Percentiles rank a stretch among this genome's conserved stretches.
Evolutionary conservation across 2,113 vertebrate genomes (phyloP).

Genomic region (Pontoporia blainvillei): DNA sequence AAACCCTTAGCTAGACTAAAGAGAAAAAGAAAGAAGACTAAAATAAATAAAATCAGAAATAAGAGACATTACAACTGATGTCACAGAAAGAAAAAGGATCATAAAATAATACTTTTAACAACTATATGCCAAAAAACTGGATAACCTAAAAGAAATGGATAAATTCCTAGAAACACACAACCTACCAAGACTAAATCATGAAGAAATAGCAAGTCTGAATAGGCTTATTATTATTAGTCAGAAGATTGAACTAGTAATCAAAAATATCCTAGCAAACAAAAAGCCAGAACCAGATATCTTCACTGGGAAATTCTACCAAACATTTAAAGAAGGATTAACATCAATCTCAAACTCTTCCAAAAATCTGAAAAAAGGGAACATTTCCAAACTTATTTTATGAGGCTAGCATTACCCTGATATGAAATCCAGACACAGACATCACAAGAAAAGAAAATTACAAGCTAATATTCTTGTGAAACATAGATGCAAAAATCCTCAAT

Average conservation of each 20-base stretch:
- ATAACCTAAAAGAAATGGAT: not conserved
- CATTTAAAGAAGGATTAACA: not conserved
- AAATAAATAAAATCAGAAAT: not conserved
- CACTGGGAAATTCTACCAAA: not conserved
- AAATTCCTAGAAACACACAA: not conserved
- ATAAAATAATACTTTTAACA: not conserved
- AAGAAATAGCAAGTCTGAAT: not conserved
- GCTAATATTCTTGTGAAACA: not conserved
- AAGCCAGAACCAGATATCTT: not conserved
- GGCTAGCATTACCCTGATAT: not conserved
- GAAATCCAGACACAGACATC: not conserved
- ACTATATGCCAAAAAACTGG: not conserved
- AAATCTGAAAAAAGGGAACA: not conserved
- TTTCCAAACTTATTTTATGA: not conserved
- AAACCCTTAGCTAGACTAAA: not conserved
- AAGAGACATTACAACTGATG: not conserved
- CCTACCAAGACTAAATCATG: not conserved
- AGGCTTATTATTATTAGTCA: not conserved
- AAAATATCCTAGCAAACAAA: not conserved
- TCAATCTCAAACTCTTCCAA: not conserved
- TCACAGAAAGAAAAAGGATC: not conserved
- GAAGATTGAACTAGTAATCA: not conserved
- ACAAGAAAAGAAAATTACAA: not conserved
- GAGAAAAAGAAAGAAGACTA: not conserved
- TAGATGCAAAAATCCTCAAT: not conserved